Conservation (phyloP, 2,797 vertebrate species). For the Xenopus petersii region DNA sequence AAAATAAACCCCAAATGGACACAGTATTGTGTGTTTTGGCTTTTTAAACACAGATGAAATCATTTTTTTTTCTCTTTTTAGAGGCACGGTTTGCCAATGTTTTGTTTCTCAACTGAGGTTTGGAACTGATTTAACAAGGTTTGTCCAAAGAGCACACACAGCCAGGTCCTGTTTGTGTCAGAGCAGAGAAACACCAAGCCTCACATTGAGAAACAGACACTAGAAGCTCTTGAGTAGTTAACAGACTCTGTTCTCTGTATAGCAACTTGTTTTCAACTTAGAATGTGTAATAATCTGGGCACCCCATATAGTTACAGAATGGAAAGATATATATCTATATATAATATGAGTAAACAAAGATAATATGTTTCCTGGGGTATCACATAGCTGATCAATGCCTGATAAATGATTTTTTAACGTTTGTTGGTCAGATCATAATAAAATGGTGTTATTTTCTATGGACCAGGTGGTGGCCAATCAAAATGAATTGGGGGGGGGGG, state of each 20-base stretch:
- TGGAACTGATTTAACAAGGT: conserved; percentile 55
- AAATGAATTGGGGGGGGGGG: too few relatives aligned
- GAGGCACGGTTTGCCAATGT: conserved; percentile 59
- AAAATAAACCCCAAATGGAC: conserved; percentile 74
- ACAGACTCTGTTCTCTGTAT: neutral
- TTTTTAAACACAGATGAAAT: conserved; percentile 63
- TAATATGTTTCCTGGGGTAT: neutral
- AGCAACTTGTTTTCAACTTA: neutral
- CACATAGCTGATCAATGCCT: too few relatives aligned
- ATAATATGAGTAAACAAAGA: too few relatives aligned
- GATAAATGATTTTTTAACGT: too few relatives aligned
- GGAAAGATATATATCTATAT: too few relatives aligned
- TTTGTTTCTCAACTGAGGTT: conserved; percentile 65
- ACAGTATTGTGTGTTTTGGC: conserved; percentile 72
- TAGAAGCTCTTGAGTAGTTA: neutral
- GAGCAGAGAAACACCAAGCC: conserved; percentile 40
- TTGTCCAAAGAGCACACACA: conserved; percentile 54
- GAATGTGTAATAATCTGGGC: too few relatives aligned
- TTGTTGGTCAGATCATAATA: too few relatives aligned
- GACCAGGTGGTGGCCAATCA: too few relatives aligned
- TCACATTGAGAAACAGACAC: conserved; percentile 7
- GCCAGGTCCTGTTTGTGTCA: conserved; percentile 43
- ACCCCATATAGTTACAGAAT: too few relatives aligned
- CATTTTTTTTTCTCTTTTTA: conserved; percentile 56
- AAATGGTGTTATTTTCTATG: too few relatives aligned